phyloP scores from a whole-genome alignment of 2,113 vertebrate genomes.

The Semicossyphus pulcher region DNA sequence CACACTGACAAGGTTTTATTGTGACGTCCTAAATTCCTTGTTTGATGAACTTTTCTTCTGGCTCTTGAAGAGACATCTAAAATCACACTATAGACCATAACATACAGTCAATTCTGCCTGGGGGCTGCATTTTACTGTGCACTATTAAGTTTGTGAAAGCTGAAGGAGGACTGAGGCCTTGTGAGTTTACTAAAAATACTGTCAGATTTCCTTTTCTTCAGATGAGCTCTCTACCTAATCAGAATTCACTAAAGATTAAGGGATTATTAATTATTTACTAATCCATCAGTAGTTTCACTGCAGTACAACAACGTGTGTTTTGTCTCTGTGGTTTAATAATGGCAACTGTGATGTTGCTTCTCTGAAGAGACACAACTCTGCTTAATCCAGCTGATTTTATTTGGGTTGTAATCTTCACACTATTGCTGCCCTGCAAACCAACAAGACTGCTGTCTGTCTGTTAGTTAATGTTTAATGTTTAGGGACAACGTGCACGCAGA shows the following conservation, averaged over 20 bases:
- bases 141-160: conserved; percentile 3
- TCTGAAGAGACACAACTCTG: conserved; percentile 25
- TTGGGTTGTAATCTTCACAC: conserved; percentile 9
- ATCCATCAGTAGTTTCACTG: conserved; percentile 17
- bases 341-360: background rate
- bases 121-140: too few species aligned
- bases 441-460: background rate
- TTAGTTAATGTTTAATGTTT: background rate
- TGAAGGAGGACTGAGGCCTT: background rate
- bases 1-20: conserved; percentile 9
- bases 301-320: conserved; percentile 18
- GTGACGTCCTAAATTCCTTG: conserved; percentile 5
- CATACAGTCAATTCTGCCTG: too few species aligned
- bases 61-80: background rate
- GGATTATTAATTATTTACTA: conserved; percentile 65
- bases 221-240: background rate
- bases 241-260: conserved; percentile 27
- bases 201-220: conserved; percentile 11
- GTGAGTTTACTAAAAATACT: too few species aligned
- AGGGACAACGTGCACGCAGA: background rate
- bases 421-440: conserved; percentile 16
- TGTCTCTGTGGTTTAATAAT: conserved; percentile 4
- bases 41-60: background rate
- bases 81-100: background rate
- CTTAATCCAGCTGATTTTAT: conserved; percentile 22